Percentiles rank a stretch among this genome's conserved stretches.
Evolutionary conservation across 2,113 vertebrate genomes (phyloP).

Genomic region (Phodopus roborovskii): DNA sequence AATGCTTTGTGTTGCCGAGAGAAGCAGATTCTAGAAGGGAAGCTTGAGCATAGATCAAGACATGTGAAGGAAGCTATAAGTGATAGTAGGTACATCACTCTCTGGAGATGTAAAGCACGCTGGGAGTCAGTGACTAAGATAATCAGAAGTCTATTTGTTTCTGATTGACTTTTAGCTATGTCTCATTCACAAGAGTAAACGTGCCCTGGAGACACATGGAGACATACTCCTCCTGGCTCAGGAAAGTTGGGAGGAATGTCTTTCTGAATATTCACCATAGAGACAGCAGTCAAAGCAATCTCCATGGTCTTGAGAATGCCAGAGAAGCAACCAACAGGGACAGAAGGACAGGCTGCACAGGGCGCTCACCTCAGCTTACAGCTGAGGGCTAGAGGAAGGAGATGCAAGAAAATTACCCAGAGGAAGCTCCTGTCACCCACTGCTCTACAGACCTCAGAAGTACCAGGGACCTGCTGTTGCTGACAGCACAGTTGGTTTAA

Average conservation of each 20-base stretch:
- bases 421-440: neutral
- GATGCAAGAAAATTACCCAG: neutral
- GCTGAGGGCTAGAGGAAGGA: neutral
- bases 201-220: neutral
- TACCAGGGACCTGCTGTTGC: neutral
- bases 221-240: neutral
- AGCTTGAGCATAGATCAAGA: neutral
- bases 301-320: neutral
- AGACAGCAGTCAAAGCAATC: neutral
- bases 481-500: neutral
- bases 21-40: neutral
- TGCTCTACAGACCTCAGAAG: neutral
- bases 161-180: neutral
- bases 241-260: rapidly evolving
- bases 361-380: neutral
- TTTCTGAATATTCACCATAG: neutral
- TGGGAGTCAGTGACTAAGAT: neutral
- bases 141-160: neutral
- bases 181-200: neutral
- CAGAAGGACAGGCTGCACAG: neutral
- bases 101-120: neutral
- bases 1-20: neutral
- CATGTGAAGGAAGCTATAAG: neutral
- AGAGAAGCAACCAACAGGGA: neutral
- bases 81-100: neutral